These are phyloP conservation scores for Periophthalmus modestus DNA, from an alignment of 2,113 vertebrate genomes.

Conservation along the genomic window DNA sequence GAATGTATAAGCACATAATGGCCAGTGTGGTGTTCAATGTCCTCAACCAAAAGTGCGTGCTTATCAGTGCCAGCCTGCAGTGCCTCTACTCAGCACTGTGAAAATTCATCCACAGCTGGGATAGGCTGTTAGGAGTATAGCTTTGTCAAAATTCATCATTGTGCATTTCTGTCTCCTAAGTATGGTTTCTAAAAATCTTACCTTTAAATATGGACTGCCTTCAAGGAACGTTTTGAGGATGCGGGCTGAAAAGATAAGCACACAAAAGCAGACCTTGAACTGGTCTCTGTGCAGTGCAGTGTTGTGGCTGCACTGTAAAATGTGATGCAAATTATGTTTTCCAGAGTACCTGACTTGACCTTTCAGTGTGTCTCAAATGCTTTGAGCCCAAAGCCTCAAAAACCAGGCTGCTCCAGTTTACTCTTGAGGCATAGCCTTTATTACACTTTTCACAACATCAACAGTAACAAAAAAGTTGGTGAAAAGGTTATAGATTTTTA, in stretches of 20 bases:
- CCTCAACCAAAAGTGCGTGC: background rate
- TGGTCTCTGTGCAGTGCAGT: background rate
- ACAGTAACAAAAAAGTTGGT: background rate
- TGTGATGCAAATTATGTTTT: conserved; percentile 4
- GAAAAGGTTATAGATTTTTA: background rate
- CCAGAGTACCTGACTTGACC: background rate
- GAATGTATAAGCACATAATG: conserved; percentile 6
- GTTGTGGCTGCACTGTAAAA: background rate
- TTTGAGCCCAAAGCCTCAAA: background rate
- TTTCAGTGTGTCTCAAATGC: background rate
- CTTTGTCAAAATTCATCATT: background rate
- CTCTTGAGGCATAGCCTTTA: background rate
- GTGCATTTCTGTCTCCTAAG: background rate
- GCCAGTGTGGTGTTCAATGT: background rate
- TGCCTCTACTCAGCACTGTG: background rate
- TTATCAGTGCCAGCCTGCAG: background rate
- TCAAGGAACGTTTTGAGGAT: background rate
- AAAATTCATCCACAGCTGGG: conserved; percentile 2
- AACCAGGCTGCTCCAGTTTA: background rate
- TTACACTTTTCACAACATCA: background rate
- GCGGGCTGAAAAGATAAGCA: background rate
- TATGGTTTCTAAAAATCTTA: background rate
- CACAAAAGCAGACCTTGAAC: background rate
- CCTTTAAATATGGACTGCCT: background rate
- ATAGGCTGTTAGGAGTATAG: background rate